Conservation (phyloP, 2,113 vertebrate genomes). For the Donacobius atricapilla region DNA sequence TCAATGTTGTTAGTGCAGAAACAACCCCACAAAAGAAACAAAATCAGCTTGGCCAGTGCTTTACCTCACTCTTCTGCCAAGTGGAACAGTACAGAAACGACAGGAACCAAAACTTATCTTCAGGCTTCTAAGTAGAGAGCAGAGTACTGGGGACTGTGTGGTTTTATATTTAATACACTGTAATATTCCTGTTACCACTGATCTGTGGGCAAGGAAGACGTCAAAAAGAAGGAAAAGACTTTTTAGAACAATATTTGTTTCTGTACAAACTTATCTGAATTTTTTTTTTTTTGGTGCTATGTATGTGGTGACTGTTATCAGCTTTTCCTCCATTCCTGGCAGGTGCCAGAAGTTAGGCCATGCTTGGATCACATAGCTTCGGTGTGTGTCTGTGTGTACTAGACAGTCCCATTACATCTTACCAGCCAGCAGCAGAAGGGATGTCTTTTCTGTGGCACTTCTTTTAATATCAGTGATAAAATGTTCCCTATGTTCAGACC, state of each 20-base stretch:
- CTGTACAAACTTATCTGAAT: neutral
- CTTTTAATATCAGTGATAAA: neutral
- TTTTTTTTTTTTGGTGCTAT: neutral
- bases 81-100: neutral
- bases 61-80: neutral
- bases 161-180: neutral
- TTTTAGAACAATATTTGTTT: neutral
- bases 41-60: neutral
- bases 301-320: neutral
- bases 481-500: accelerated
- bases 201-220: neutral
- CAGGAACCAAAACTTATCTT: neutral
- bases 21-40: conserved; percentile 10
- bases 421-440: neutral
- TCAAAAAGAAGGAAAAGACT: neutral
- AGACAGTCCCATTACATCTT: neutral
- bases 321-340: neutral
- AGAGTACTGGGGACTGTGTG: neutral
- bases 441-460: neutral
- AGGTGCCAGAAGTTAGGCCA: neutral
- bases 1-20: neutral
- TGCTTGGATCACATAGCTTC: accelerated
- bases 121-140: neutral
- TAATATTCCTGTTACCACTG: neutral
- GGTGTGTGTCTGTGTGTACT: too few relatives aligned